Evolutionary conservation across 2,888 invertebrate species (phyloP).

Genomic region (Epinotia bilunana): DNA sequence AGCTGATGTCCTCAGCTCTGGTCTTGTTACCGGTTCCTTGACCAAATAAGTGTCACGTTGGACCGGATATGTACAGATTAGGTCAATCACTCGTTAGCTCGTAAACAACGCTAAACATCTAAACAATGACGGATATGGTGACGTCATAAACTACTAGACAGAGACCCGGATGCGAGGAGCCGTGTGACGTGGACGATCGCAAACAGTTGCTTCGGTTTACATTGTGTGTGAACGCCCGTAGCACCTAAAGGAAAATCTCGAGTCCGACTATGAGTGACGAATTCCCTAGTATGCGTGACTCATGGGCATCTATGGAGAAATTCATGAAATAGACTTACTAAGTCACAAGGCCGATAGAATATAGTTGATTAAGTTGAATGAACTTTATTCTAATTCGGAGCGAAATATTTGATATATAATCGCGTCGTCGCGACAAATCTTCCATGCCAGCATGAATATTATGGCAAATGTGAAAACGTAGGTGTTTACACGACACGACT

Average conservation of each 20-base stretch:
- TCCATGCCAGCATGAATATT: constrained; percentile 21
- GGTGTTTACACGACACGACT: constrained; percentile 29
- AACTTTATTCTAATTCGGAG: constrained; percentile 27
- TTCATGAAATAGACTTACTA: constrained; percentile 37
- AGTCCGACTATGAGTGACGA: constrained; percentile 24
- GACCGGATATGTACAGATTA: constrained; percentile 8
- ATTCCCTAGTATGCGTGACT: constrained; percentile 36
- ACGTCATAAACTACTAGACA: constrained; percentile 20
- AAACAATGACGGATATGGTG: constrained; percentile 22
- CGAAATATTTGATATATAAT: constrained; percentile 10
- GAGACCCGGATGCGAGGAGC: constrained; percentile 33
- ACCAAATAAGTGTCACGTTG: background rate
- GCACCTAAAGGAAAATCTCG: constrained; percentile 12
- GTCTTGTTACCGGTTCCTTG: background rate
- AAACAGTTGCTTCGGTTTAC: background rate
- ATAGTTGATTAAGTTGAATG: constrained; percentile 34
- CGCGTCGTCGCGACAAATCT: constrained; percentile 8
- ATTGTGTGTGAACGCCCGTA: constrained; percentile 5
- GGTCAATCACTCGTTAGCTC: background rate
- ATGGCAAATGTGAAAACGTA: constrained; percentile 21
- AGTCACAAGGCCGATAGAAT: constrained; percentile 32
- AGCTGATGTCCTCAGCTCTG: background rate
- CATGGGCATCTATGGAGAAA: constrained; percentile 24
- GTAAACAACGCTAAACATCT: constrained; percentile 17
- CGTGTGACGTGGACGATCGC: constrained; percentile 26